Base-by-base conservation (phyloP, 1,140 invertebrate species). In the Phortica variegata region DNA sequence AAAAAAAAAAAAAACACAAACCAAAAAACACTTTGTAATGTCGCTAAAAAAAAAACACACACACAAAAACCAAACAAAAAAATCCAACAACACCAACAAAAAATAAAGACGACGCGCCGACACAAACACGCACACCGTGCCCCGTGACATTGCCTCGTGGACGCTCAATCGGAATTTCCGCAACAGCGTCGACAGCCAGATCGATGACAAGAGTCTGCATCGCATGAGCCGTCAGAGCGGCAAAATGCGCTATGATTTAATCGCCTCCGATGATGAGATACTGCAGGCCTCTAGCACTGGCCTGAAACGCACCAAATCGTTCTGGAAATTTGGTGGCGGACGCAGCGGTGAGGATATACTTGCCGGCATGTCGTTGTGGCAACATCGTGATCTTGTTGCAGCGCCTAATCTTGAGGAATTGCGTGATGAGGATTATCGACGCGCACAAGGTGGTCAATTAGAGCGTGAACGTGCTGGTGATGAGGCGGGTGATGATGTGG, bases 301-400 rank as follows among this genome's bases (percentile, higher is more conserved):
- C 3, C 83, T 91, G 0, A 90, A 91, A 68, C 78, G 89, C 23
- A 90, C 88, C 0, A 91, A 90, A 73, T 89, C 87, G 0, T 90
- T 91, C 54, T 91, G 88, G 89, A 85, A 87, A 56, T 90, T 91
- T 59, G 84, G 87, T 32, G 81, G 85, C 31, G 69, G 69, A 13
- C 66, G 71, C 17, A 68, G 56, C 7, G 84, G 82, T 2, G 81
- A 83, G 12, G 82, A 85, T 23, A 87, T 90, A 6, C 77, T 91
- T 33, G 88, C 89, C 54, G 89, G 89, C 1, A 91, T 91, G 89
- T 84, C 88, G 0, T 73, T 91, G 12, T 91, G 89, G 89, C 85
- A 87, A 63, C 89, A 91, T 68, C 78, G 88, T n/a, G 89, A 90
- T 41, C 78, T 91, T 33, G 87, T 91, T 52, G 78, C 73, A 8